Conservation (phyloP, 2,797 vertebrate species). For the Corythornis leucogaster region DNA sequence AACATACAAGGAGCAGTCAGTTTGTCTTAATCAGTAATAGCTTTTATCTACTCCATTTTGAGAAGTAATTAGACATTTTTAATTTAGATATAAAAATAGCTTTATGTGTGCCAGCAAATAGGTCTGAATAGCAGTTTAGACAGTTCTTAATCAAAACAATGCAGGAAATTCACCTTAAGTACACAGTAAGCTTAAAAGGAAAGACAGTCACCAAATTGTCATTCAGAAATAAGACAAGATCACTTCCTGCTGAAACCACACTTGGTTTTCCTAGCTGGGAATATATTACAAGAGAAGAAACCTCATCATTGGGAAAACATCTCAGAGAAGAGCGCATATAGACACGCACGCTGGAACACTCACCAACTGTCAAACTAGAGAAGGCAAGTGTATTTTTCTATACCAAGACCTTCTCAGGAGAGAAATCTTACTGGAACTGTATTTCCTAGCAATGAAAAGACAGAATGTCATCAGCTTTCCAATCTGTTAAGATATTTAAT, state of each 20-base stretch:
- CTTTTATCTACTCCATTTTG: neutral
- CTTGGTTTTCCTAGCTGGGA: constrained; percentile 35
- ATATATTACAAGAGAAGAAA: constrained; percentile 8
- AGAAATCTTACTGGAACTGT: constrained; percentile 56
- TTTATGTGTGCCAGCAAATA: neutral
- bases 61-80: neutral
- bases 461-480: constrained; percentile 34
- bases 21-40: neutral
- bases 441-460: constrained; percentile 34
- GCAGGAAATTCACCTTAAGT: constrained; percentile 20
- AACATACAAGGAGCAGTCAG: neutral
- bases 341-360: constrained; percentile 12
- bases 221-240: constrained; percentile 53
- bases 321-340: neutral
- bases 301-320: constrained; percentile 12
- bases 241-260: constrained; percentile 17
- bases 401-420: constrained; percentile 45
- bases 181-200: neutral
- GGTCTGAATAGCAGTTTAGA: constrained; percentile 11
- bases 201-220: constrained; percentile 16
- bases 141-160: constrained; percentile 12
- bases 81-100: neutral
- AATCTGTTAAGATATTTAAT: constrained; percentile 13
- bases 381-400: constrained; percentile 40
- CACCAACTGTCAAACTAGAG: constrained; percentile 33